Evolutionary conservation across 2,888 invertebrate genomes (phyloP), one percentile per base, ranked within the genome.

Genomic region (Acanthoscelides obtectus): DNA sequence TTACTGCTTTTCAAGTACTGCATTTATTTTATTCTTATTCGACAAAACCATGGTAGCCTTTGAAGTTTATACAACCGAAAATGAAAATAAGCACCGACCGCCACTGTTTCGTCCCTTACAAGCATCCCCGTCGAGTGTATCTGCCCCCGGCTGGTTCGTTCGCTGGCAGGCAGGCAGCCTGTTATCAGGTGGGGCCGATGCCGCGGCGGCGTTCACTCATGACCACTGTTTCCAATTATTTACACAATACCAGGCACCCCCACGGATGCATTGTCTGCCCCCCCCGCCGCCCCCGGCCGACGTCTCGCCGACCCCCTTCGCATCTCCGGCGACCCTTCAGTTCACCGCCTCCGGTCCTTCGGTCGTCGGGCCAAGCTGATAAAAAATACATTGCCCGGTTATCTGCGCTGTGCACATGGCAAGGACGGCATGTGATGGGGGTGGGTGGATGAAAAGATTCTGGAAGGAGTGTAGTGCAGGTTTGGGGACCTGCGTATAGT

Each of bases 181-280:
- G 66, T 66, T 66, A 66, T 66, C 66, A 66, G 66, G 66, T 66
- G 66, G 66, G 20, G 25, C 25, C 3, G 25, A 12, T 6, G 66
- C 66, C 22, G 66, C 69, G 27, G 5, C 69, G 27, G 64, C 27
- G 21, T 69, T 68, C 66, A 66, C 79, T 77, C 81, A 81, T 81
- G 81, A 82, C 82, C 82, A 81, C 82, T 82, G 82, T 81, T 82
- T 81, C 81, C 83, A 83, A 83, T 83, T 82, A 81, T 82, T 81
- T 81, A 80, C 81, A 82, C 81, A 81, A 81, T 81, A 78, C 81
- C 73, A 79, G 77, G 77, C 80, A 78, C 80, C 81, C 79, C 81
- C 75, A 75, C 73, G 70, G 76, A 71, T 76, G 77, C 74, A 75
- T 78, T 79, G 79, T 77, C 77, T 71, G 67, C 75, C 72, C 71